Percentiles rank a stretch among this genome's conserved stretches.
These are phyloP conservation scores for Pseudoatta argentina DNA, from an alignment of 1,140 invertebrate species.

Conservation along the genomic window DNA sequence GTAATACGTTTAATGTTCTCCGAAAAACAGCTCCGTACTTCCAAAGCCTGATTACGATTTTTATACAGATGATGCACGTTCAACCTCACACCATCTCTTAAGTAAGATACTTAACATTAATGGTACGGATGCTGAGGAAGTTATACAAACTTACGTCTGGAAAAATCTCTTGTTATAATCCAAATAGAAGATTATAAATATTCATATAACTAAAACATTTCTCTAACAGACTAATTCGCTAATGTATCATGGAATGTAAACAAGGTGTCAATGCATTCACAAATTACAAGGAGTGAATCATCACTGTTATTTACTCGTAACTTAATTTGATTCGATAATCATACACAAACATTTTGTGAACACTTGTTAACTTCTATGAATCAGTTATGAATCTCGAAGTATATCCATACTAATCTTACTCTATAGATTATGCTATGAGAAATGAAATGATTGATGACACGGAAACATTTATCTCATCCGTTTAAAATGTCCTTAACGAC, in stretches of 20 bases:
- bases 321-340: slow-evolving; percentile 44
- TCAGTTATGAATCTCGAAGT: slow-evolving; percentile 54
- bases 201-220: slow-evolving; percentile 65
- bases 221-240: slow-evolving; percentile 65
- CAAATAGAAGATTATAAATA: slow-evolving; percentile 33
- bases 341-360: slow-evolving; percentile 43
- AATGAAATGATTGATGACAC: slow-evolving; percentile 44
- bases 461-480: slow-evolving; percentile 41
- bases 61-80: slow-evolving; percentile 37
- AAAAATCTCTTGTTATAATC: slow-evolving; percentile 45
- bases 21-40: slow-evolving; percentile 45
- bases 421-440: slow-evolving; percentile 67
- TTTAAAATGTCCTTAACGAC: slow-evolving; percentile 58
- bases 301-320: slow-evolving; percentile 48
- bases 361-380: slow-evolving; percentile 48
- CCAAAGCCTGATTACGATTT: slow-evolving; percentile 57
- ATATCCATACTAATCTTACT: slow-evolving; percentile 66
- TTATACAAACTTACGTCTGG: slow-evolving; percentile 53
- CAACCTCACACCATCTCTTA: slow-evolving; percentile 51
- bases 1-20: slow-evolving; percentile 30
- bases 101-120: slow-evolving; percentile 66
- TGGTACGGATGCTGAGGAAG: slow-evolving; percentile 67
- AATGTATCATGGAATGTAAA: slow-evolving; percentile 73
- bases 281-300: slow-evolving; percentile 15
- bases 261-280: slow-evolving; percentile 63